These are phyloP conservation scores for Ceyx margarethae DNA, from an alignment of 2,113 vertebrate genomes.

Conservation along the genomic window DNA sequence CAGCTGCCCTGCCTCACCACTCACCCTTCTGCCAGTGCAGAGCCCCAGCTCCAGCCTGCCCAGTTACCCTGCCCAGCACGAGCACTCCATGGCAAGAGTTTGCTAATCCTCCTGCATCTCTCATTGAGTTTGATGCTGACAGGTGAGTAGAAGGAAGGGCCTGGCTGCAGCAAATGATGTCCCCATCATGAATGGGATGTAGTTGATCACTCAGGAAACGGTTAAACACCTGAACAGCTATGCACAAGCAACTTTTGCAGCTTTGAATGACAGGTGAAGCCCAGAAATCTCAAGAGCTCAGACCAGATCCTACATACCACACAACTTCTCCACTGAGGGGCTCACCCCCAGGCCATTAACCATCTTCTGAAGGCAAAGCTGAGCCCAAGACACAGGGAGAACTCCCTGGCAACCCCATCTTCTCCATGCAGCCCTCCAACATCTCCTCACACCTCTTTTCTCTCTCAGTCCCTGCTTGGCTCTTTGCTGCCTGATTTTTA, in stretches of 20 bases:
- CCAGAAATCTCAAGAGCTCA: background rate
- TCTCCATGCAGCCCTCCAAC: background rate
- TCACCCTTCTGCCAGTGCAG: background rate
- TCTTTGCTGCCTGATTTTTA: background rate
- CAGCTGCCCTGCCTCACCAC: background rate
- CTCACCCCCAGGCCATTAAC: background rate
- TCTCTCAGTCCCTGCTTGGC: background rate
- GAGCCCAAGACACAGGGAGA: background rate
- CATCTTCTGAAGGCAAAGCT: background rate
- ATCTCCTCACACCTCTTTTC: background rate
- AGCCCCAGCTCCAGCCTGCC: background rate
- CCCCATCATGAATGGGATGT: background rate
- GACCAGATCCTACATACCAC: background rate
- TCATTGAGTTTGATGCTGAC: background rate
- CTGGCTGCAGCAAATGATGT: background rate
- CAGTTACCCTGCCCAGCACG: background rate
- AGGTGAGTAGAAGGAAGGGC: background rate
- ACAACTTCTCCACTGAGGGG: accelerated
- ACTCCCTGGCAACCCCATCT: background rate
- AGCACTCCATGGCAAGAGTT: background rate
- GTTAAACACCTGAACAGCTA: background rate
- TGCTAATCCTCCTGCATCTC: background rate
- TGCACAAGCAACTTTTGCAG: background rate
- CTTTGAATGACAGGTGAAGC: background rate
- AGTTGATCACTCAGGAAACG: background rate